Evolutionary conservation across 2,888 invertebrate genomes (phyloP), one percentile per base, ranked within the genome.

Genomic region (Leptinotarsa tumamoca): DNA sequence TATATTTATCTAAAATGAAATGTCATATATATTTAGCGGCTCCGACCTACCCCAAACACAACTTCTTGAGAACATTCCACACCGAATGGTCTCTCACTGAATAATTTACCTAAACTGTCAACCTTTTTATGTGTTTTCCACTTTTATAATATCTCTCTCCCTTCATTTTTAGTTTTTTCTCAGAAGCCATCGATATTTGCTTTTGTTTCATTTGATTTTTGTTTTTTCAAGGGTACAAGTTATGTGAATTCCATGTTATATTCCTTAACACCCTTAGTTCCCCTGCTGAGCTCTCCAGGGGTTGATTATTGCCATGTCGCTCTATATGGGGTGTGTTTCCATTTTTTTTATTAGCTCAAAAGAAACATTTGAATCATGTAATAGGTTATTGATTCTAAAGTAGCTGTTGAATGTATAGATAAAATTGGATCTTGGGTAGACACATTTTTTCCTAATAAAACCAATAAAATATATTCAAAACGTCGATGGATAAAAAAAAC

Each of bases 171-270:
- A 56, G 50, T 74, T 50, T 74, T 67, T 18, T 18, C 4, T 54
- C 13, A 1, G 10, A 61, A 58, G 51, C 68, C 49, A 51, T 72
- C 43, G 21, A 21, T 54, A 43, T 51, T 52, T 71, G 23, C 49
- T 66, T 54, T 67, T 23, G 68, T 68, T 67, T 49, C 21, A 27
- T 66, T 18, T 51, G 67, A 18, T 58, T 58, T 51, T 67, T 70
- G 54, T 72, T 70, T 72, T 66, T 69, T 68, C 73, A 43, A 63
- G 51, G 52, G 43, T 70, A 71, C 56, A 58, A 71, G 75, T 79
- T 78, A 82, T 82, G 81, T 74, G 79, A 79, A 80, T 74, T 80
- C 68, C 75, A 70, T 82, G 82, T 81, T 81, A 70, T 75, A 70
- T 71, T 52, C 68, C 73, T 63, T 73, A 73, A 73, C 71, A 71